Evolutionary conservation across 2,888 invertebrate species (phyloP), one percentile per base, ranked within the genome.

Genomic region (Epiperipatus broadwayi): DNA sequence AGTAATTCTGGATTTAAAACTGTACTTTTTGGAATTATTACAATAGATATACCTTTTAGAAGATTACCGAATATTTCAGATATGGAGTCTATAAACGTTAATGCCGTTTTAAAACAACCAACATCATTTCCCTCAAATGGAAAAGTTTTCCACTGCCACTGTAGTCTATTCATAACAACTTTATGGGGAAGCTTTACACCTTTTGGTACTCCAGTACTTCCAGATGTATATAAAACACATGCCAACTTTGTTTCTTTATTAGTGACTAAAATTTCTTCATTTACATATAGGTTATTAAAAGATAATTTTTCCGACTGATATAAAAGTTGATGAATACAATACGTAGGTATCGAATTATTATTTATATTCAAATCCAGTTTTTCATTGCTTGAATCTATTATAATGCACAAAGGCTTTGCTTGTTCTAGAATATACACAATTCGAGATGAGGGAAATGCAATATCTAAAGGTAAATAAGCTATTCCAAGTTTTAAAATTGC

Each of bases 81-180:
- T 5, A 83, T 73, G 0, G 84, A 79, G 56, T 87, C 87, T 3
- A 87, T 84, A 54, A 87, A 89, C 0, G 85, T 85, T 14, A 85
- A 60, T 0, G 85, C 79, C 0, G 87, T 87, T 60, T 87, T 87
- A 63, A 85, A 85, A 1, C 81, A 74, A 49, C 81, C 78, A 3
- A 68, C 67, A 5, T 66, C 65, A 52, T 81, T 79, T 0, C 68
- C 65, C 0, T 66, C 60, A 57, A 72, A 85, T 0, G 85, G 83
- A 53, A 85, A 76, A 0, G 68, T 68, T 12, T 70, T 66, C 71
- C 84, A 85, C 56, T 87, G 87, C 81, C 87, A 87, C 55, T 71
- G 70, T 14, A 87, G 65, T 1, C 87, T 72, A 56, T 87, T 84
- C 51, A 80, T 63, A 37, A 83, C 20, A 4, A 21, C 30, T 7